phyloP scores from a whole-genome alignment of 2,113 vertebrate genomes.

The Bufo gargarizans region DNA sequence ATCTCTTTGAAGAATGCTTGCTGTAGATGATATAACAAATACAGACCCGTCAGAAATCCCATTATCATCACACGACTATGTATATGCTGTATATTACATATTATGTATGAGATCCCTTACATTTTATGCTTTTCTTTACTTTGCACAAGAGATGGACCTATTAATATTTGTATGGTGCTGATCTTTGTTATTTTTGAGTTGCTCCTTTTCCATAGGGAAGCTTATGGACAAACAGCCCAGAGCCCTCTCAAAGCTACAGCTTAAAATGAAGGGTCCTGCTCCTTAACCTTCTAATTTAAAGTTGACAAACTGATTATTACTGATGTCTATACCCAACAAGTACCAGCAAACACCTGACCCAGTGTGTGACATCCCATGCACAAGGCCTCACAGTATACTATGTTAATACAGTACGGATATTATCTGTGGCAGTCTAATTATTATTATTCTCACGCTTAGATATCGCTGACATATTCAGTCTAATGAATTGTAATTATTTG shows the following conservation, averaged over 20 bases:
- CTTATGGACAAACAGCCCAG: slow-evolving; percentile 18
- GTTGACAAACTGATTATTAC: neutral
- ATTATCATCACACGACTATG: neutral
- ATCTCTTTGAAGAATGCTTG: too few relatives aligned
- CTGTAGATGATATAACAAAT: neutral
- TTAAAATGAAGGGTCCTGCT: slow-evolving; percentile 15
- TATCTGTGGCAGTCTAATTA: neutral
- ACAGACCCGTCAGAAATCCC: neutral
- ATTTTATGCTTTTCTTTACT: neutral
- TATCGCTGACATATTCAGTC: too few relatives aligned
- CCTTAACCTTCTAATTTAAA: neutral
- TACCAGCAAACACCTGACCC: neutral
- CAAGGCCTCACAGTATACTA: too few relatives aligned
- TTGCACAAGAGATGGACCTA: neutral
- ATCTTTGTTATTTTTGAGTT: slow-evolving; percentile 18
- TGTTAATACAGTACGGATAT: neutral
- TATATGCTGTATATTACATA: neutral
- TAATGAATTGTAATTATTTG: neutral
- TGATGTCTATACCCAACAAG: neutral
- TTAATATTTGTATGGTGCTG: neutral
- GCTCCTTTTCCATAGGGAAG: slow-evolving; percentile 16
- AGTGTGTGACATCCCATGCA: neutral
- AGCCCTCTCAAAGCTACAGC: slow-evolving; percentile 18
- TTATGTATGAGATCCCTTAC: neutral
- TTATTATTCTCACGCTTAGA: too few relatives aligned